Base-by-base conservation (phyloP, 2,113 vertebrate species). In the Otus sunia region DNA sequence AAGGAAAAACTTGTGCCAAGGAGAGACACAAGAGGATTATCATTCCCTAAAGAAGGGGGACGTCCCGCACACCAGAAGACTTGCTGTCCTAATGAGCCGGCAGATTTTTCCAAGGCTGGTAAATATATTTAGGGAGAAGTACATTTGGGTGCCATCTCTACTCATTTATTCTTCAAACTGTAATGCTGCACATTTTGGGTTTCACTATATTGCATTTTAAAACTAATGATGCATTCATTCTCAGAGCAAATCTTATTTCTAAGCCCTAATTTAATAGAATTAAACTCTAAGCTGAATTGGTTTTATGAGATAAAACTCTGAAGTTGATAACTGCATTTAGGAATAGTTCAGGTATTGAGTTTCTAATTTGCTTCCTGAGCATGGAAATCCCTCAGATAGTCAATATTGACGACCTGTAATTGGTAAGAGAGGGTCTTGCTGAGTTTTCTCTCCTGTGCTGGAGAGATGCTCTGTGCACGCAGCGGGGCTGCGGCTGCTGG, bases 251-350 rank as follows among this genome's bases (percentile, higher is more conserved):
- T 98, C 98, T 98, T 98, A 98, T 98, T 98, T 98, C 98, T 98
- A 98, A 98, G 96, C 96, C 96, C 98, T 98, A 98, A 98, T 98
- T 98, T 98, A 98, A 98, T 98, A 98, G 98, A 98, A 98, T 98
- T 98, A 98, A 98, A 98, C 97, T 98, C 98, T 97, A 98, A 98
- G 98, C 98, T 98, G 98, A 98, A 98, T 98, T 98, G 98, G 98
- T 98, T 98, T 98, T 98, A 98, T 98, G 98, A 98, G 98, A 98
- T 98, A 98, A 98, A 98, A 98, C 98, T 98, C 98, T 97, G 97
- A 98, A 98, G 98, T 98, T 98, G 98, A 98, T 98, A 98, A 98
- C 98, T 97, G 96, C 98, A 94, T 98, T 98, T 98, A 98, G 98
- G 96, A 98, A 98, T 97, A 98, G 98, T 98, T 98, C 98, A 98